phyloP scores from a whole-genome alignment of 1,140 invertebrate genomes.

The Schmidtea mediterranea region DNA sequence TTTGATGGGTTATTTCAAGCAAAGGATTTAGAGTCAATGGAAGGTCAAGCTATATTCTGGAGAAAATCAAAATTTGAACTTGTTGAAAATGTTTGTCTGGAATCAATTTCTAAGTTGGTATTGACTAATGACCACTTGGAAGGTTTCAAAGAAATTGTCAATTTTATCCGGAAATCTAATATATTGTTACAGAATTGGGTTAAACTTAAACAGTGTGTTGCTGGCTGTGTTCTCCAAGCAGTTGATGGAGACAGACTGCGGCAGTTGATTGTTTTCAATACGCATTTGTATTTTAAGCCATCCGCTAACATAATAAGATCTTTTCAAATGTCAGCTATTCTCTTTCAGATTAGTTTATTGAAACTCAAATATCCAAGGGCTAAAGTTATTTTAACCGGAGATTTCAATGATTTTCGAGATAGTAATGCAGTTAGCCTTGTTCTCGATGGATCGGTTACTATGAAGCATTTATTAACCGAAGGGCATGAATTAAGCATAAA shows the following conservation, averaged over 20 bases:
- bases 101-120: neutral
- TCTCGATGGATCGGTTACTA: no score
- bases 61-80: slow-evolving; percentile 20
- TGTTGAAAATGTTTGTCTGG: neutral
- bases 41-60: slow-evolving; percentile 52
- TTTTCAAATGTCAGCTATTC: slow-evolving; percentile 28
- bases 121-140: neutral
- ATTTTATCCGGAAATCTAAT: neutral
- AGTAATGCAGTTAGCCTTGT: no score
- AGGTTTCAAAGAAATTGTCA: neutral
- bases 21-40: slow-evolving; percentile 43
- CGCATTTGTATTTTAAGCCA: slow-evolving; percentile 68
- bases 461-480: no score
- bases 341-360: neutral
- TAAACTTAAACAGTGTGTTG: neutral
- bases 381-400: slow-evolving; percentile 45
- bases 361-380: slow-evolving; percentile 30
- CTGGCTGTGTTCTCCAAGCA: slow-evolving; percentile 30
- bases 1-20: slow-evolving; percentile 34
- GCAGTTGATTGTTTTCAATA: slow-evolving; percentile 46
- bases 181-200: neutral
- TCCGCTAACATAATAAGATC: slow-evolving; percentile 57
- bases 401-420: slow-evolving; percentile 47
- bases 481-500: no score
- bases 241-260: slow-evolving; percentile 27